Evolutionary conservation across 2,888 invertebrate species (phyloP).

Genomic region (Cerceris ruficornis): DNA sequence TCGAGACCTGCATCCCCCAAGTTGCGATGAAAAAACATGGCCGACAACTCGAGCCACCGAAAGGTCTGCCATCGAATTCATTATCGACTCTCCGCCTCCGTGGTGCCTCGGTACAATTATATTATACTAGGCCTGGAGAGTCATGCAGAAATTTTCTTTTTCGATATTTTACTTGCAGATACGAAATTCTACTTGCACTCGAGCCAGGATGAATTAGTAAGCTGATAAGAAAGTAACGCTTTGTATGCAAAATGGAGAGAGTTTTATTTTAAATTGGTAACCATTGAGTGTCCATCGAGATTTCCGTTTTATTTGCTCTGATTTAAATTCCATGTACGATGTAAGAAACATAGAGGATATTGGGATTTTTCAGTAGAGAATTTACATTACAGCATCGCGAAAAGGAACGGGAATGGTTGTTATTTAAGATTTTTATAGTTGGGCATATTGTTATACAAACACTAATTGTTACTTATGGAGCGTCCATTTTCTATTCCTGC

Average conservation of each 20-base stretch:
- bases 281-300: not conserved
- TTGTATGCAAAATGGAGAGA: conserved; percentile 11
- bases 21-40: conserved; percentile 76
- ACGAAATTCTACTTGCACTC: conserved; percentile 18
- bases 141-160: conserved; percentile 26
- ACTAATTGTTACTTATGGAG: too few relatives aligned
- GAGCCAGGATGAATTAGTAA: not conserved
- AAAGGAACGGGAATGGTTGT: too few relatives aligned
- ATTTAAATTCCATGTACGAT: not conserved
- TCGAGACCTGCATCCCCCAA: conserved; percentile 77
- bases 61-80: conserved; percentile 65
- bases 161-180: conserved; percentile 38
- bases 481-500: too few relatives aligned
- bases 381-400: too few relatives aligned
- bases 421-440: too few relatives aligned
- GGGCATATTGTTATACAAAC: too few relatives aligned
- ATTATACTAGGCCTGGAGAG: conserved; percentile 4
- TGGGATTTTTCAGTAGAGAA: too few relatives aligned
- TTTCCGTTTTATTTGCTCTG: conserved; percentile 6
- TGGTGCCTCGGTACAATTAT: conserved; percentile 13
- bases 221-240: conserved; percentile 2
- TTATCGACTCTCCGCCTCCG: conserved; percentile 64
- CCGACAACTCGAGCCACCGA: conserved; percentile 69
- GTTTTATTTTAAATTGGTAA: conserved; percentile 4
- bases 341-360: too few relatives aligned